Evolutionary conservation across 2,888 invertebrate genomes (phyloP).

Genomic region (Pimpla rufipes): DNA sequence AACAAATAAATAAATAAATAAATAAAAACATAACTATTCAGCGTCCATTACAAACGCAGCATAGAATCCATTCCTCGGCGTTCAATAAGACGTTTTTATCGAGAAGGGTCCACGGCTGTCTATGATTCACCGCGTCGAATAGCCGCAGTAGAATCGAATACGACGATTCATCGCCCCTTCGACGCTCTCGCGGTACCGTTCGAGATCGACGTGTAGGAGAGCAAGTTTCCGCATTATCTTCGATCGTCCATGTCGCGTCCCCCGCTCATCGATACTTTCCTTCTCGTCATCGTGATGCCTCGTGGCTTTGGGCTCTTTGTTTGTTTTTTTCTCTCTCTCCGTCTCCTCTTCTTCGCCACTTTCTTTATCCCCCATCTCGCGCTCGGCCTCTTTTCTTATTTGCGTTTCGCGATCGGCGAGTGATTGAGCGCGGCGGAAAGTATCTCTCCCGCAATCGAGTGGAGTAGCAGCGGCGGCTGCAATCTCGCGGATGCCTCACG

Average conservation of each 20-base stretch:
- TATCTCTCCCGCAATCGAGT: conserved; percentile 38
- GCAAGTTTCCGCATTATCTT: conserved; percentile 31
- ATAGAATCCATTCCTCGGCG: background rate
- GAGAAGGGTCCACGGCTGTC: background rate
- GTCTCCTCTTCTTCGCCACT: background rate
- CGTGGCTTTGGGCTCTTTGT: background rate
- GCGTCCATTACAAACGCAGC: background rate
- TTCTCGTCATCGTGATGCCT: conserved; percentile 29
- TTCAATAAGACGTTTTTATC: conserved; percentile 3
- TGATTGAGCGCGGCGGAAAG: conserved; percentile 33
- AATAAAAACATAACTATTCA: background rate
- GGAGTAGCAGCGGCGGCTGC: conserved; percentile 14
- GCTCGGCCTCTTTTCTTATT: conserved; percentile 18
- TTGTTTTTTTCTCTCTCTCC: background rate
- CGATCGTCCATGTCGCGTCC: conserved; percentile 2
- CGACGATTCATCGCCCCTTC: conserved; percentile 10
- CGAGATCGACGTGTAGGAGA: conserved; percentile 14
- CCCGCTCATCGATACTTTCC: conserved; percentile 17
- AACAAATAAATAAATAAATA: too few relatives aligned
- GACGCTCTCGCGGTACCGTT: conserved; percentile 17
- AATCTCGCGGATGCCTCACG: conserved; percentile 36
- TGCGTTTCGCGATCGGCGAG: conserved; percentile 37
- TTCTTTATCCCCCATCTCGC: conserved; percentile 5
- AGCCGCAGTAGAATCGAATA: background rate
- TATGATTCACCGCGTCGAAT: background rate